Base-by-base conservation (phyloP, 2,888 invertebrate genomes). In the Nesidiocoris tenuis region DNA sequence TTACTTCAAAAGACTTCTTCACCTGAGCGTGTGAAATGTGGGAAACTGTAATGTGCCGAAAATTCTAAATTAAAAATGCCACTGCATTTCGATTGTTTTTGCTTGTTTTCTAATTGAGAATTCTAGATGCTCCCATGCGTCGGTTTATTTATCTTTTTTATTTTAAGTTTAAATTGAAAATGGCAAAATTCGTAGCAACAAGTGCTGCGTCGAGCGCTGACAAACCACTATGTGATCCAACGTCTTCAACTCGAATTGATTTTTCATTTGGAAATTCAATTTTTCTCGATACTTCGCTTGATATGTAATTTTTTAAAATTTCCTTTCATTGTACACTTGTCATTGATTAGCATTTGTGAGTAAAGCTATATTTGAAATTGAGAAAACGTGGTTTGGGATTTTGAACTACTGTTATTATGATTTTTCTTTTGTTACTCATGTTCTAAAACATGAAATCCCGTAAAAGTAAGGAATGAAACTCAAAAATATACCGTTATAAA, bases 401-500 rank as follows among this genome's bases (percentile, higher is more conserved):
- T 66, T 25, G 57, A 75, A 75, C 16, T 59, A 65, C 66, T 75
- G 65, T 65, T 75, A 65, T 66, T 66, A 57, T 66, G 66, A 23
- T 75, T 65, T 39, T 12, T 39, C 39, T 39, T 22, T 65, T 65
- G 59, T 66, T 75, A 66, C 66, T 75, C 57, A 74, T 65, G 65
- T 66, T 75, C 66, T 75, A 66, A 59, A 70, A 59, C 56, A 21
- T 75, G 65, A 66, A 66, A 75, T 66, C 65, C 65, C 66, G 66
- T 66, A 75, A 66, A 39, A 39, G 59, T 75, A 65, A 75, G 66
- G 66, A 75, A 66, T 75, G 74, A 75, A 75, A 75, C 65, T 66
- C 66, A 59, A 75, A 74, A 65, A 75, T 66, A 66, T 65, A 66
- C 74, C 74, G 74, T 65, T 66, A 75, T 66, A 75, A 75, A 75